Evolutionary conservation across 2,797 vertebrate genomes (phyloP).

Genomic region (Euphonia xanthogaster): DNA sequence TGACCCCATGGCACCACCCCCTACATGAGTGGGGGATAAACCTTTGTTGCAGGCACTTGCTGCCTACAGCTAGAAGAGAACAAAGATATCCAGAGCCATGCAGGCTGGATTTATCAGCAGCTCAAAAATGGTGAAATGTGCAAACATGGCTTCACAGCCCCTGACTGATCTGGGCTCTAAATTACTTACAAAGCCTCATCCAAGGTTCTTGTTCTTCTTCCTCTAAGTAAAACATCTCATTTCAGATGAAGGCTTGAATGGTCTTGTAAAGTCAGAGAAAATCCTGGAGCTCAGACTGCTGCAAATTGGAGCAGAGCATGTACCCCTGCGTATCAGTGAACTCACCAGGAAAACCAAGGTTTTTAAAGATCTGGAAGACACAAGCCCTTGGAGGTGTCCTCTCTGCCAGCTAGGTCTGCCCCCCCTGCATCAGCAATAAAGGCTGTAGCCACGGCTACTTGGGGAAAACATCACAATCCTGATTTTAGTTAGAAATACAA

Average conservation of each 20-base stretch:
- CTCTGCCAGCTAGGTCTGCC: background rate
- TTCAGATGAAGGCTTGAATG: background rate
- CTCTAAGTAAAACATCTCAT: background rate
- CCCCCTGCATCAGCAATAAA: background rate
- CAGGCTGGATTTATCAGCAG: background rate
- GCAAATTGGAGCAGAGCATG: background rate
- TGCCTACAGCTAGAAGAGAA: background rate
- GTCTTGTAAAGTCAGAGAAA: background rate
- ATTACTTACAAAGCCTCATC: background rate
- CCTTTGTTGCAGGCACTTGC: fast-evolving
- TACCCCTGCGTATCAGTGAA: background rate
- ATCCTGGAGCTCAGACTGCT: background rate
- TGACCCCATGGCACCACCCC: background rate
- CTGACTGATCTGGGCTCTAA: background rate
- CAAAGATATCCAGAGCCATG: fast-evolving
- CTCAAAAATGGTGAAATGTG: background rate
- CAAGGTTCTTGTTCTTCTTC: background rate
- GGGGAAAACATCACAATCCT: background rate
- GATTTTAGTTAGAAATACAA: background rate
- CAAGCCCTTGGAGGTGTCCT: background rate
- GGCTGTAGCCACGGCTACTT: background rate
- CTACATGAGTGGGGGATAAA: background rate
- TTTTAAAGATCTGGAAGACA: background rate
- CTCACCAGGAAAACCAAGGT: background rate
- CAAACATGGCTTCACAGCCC: background rate